Conservation (phyloP, 1,140 invertebrate species). For the Eumeta japonica region DNA sequence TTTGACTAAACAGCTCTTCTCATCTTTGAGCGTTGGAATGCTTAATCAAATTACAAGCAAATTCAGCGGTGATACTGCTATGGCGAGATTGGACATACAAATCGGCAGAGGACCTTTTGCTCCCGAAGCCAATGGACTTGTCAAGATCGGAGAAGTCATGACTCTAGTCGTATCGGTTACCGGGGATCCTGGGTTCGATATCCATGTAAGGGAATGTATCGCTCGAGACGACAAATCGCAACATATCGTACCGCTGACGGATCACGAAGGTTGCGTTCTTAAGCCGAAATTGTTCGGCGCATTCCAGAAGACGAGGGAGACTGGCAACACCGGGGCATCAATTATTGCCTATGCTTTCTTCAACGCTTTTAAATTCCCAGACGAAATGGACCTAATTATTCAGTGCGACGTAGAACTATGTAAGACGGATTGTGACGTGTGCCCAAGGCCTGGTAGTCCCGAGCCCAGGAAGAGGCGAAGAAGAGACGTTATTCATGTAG, state of each 20-base stretch:
- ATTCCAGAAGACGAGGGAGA: constrained; percentile 77
- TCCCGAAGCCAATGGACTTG: constrained; percentile 70
- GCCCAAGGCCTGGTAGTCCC: constrained; percentile 67
- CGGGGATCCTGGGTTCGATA: constrained; percentile 77
- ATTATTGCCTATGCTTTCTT: constrained; percentile 80
- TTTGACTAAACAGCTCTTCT: constrained; percentile 71
- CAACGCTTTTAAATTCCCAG: constrained; percentile 86
- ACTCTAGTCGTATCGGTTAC: constrained; percentile 80
- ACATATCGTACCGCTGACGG: constrained; percentile 70
- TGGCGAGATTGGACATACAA: constrained; percentile 78
- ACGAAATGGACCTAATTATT: constrained; percentile 81
- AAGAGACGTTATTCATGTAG: constrained; percentile 45
- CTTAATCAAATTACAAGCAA: constrained; percentile 77
- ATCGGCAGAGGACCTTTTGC: constrained; percentile 77
- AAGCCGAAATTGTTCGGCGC: constrained; percentile 81
- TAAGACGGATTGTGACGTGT: constrained; percentile 76
- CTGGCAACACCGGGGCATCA: constrained; percentile 71
- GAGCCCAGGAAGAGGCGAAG: constrained; percentile 63
- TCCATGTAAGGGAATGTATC: constrained; percentile 75
- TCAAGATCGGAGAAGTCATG: constrained; percentile 81
- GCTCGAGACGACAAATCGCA: constrained; percentile 67
- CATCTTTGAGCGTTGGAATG: constrained; percentile 77
- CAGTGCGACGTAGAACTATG: constrained; percentile 84
- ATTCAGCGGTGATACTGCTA: constrained; percentile 80
- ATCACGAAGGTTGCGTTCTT: constrained; percentile 74